Evolutionary conservation across 1,140 invertebrate genomes (phyloP).

Genomic region (Temnothorax nylanderi): DNA sequence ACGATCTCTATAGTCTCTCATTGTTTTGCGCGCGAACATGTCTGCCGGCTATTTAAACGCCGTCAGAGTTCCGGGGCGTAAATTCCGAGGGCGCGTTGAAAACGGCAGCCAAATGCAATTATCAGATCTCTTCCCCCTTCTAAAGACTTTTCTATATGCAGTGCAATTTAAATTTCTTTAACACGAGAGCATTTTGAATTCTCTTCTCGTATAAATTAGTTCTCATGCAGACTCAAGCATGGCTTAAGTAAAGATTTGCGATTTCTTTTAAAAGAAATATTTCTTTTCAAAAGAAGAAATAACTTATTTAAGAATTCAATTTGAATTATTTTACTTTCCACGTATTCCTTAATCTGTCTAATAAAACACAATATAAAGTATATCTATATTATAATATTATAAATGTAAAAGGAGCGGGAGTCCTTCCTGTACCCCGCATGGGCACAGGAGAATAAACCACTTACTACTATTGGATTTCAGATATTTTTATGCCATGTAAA

Average conservation of each 20-base stretch:
- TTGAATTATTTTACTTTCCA: neutral
- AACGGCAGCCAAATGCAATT: slow-evolving; percentile 52
- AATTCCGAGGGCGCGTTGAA: slow-evolving; percentile 47
- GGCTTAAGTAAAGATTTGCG: neutral
- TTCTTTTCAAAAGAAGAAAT: neutral
- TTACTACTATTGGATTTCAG: neutral
- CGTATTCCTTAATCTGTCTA: neutral
- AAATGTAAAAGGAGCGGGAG: too few species aligned
- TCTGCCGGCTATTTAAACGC: slow-evolving; percentile 60
- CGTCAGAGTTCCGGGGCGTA: slow-evolving; percentile 53
- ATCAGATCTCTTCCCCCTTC: slow-evolving; percentile 35
- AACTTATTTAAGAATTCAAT: neutral
- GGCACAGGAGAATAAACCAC: too few species aligned
- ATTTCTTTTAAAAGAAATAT: neutral
- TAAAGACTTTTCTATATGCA: slow-evolving; percentile 19
- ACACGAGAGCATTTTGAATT: neutral
- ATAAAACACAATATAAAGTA: neutral
- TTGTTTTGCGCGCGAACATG: slow-evolving; percentile 64
- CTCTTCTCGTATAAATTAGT: neutral
- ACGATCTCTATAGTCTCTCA: slow-evolving; percentile 63
- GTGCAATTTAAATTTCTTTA: slow-evolving; percentile 13
- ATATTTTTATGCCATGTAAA: neutral
- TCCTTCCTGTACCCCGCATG: too few species aligned
- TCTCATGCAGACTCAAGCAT: neutral
- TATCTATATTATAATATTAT: neutral